These are phyloP conservation scores for Drosophila paranaensis DNA, from an alignment of 2,888 invertebrate species.

Conservation along the genomic window DNA sequence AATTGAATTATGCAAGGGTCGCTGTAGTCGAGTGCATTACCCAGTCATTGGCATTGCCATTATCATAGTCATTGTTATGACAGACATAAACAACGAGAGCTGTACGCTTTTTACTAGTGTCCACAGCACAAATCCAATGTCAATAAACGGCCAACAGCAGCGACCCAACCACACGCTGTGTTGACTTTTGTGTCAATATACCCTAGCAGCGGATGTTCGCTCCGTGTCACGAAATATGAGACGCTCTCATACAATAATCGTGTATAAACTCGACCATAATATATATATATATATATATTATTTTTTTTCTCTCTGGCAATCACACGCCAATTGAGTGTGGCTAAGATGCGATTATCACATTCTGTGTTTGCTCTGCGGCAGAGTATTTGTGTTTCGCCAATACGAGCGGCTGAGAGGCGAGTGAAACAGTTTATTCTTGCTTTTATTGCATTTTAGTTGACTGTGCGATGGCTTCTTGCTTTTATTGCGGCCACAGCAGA, in stretches of 20 bases:
- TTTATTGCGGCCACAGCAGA: constrained; percentile 68
- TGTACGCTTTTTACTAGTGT: constrained; percentile 46
- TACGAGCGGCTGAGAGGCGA: not conserved
- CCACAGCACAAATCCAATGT: constrained; percentile 61
- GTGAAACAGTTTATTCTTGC: constrained; percentile 5
- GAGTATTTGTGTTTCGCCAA: constrained; percentile 11
- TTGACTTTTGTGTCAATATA: constrained; percentile 63
- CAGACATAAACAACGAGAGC: constrained; percentile 52
- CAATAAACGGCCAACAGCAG: constrained; percentile 62
- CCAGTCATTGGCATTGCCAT: constrained; percentile 46
- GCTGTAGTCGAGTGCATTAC: constrained; percentile 30
- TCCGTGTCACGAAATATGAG: constrained; percentile 8
- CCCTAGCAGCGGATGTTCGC: constrained; percentile 7
- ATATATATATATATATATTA: constrained; percentile 9
- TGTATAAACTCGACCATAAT: not conserved
- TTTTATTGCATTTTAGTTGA: constrained; percentile 74
- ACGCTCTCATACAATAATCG: not conserved
- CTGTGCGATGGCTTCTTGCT: constrained; percentile 48
- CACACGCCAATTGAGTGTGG: constrained; percentile 4
- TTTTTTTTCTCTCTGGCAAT: not conserved
- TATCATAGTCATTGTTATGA: constrained; percentile 62
- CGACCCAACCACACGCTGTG: constrained; percentile 18
- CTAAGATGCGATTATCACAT: constrained; percentile 7
- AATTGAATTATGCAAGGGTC: constrained; percentile 65
- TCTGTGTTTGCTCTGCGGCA: not conserved